These are phyloP conservation scores for Caenorhabditis doughertyi DNA, from an alignment of 2,888 invertebrate species.

Conservation along the genomic window DNA sequence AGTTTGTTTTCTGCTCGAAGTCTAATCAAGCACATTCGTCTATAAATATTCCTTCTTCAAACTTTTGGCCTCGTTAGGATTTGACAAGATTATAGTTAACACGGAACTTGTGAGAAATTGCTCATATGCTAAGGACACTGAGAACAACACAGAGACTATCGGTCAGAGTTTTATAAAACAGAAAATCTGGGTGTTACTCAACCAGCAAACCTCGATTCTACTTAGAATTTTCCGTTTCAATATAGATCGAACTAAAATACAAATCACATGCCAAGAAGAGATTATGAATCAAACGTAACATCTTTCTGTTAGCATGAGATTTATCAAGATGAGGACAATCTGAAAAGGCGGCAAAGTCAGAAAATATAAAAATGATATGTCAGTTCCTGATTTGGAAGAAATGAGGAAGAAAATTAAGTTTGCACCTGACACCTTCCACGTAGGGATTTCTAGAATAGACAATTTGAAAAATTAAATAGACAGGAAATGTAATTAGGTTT, in stretches of 20 bases:
- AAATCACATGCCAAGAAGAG: neutral
- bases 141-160: no score
- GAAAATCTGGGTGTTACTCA: no score
- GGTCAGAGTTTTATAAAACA: no score
- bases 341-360: neutral
- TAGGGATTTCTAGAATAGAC: neutral
- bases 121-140: no score
- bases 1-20: no score
- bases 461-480: neutral
- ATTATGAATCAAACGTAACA: neutral
- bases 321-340: neutral
- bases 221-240: neutral
- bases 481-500: no score
- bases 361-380: neutral
- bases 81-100: no score
- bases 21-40: no score
- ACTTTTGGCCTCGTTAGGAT: no score
- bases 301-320: neutral
- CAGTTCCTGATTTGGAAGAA: constrained; percentile 12
- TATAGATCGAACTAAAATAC: neutral
- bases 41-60: no score
- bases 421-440: neutral
- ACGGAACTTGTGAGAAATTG: no score
- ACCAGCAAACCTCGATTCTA: neutral
- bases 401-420: constrained; percentile 3